These are phyloP conservation scores for Chloroclystis v-ata DNA, from an alignment of 2,888 invertebrate genomes.

Conservation along the genomic window DNA sequence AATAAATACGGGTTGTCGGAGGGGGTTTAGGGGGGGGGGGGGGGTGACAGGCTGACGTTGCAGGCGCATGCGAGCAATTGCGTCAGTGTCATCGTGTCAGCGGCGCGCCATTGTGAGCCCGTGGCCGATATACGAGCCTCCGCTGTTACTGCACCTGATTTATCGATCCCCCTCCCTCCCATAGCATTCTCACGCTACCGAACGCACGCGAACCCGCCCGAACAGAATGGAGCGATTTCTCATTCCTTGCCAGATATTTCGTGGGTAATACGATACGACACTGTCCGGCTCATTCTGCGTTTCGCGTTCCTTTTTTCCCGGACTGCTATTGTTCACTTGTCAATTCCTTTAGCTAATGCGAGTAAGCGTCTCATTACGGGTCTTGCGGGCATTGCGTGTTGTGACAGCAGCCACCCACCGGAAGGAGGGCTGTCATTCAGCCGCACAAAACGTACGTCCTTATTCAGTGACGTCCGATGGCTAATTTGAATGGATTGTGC, in stretches of 20 bases:
- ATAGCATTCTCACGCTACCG: slow-evolving; percentile 76
- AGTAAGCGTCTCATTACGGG: slow-evolving; percentile 77
- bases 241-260: slow-evolving; percentile 77
- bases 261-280: slow-evolving; percentile 78
- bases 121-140: slow-evolving; percentile 58
- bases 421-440: slow-evolving; percentile 75
- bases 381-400: slow-evolving; percentile 74
- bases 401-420: slow-evolving; percentile 78
- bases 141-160: slow-evolving; percentile 64
- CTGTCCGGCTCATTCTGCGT: slow-evolving; percentile 76
- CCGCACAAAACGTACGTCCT: slow-evolving; percentile 71
- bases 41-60: slow-evolving; percentile 46
- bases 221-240: slow-evolving; percentile 74
- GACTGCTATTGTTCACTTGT: slow-evolving; percentile 77
- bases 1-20: slow-evolving; percentile 63
- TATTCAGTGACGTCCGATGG: slow-evolving; percentile 72
- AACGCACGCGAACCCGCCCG: slow-evolving; percentile 74
- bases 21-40: slow-evolving; percentile 38
- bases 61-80: slow-evolving; percentile 68
- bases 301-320: slow-evolving; percentile 68
- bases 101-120: slow-evolving; percentile 61
- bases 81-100: slow-evolving; percentile 70
- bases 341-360: slow-evolving; percentile 79
- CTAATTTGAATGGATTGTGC: slow-evolving; percentile 76
- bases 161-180: slow-evolving; percentile 68